phyloP scores from a whole-genome alignment of 2,113 vertebrate species.

The Procavia capensis region DNA sequence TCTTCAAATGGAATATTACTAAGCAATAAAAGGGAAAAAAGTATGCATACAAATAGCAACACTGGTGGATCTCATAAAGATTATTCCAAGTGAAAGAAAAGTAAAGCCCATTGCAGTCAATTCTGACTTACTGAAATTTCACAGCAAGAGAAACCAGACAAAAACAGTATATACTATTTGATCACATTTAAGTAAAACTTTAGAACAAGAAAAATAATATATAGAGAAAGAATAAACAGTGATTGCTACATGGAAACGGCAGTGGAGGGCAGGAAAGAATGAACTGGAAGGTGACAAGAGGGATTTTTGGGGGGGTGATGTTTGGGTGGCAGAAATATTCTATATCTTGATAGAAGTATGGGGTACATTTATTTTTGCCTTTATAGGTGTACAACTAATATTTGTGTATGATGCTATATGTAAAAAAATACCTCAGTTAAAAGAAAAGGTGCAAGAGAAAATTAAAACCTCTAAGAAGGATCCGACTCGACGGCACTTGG shows the following conservation, averaged over 20 bases:
- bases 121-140: too few species aligned
- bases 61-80: not conserved
- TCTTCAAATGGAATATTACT: not conserved
- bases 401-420: not conserved
- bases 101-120: too few species aligned
- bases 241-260: not conserved
- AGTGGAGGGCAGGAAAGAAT: not conserved
- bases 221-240: not conserved
- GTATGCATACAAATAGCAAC: not conserved
- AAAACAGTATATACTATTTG: too few species aligned
- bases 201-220: not conserved
- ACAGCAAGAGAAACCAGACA: too few species aligned
- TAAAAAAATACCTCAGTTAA: not conserved
- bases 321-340: not conserved
- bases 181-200: not conserved
- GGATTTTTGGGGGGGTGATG: not conserved
- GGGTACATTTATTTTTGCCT: not conserved
- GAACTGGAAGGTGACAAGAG: not conserved
- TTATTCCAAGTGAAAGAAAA: too few species aligned
- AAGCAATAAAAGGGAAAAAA: not conserved
- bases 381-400: not conserved
- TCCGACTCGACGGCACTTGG: too few species aligned
- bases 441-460: not conserved
- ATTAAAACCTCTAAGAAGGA: not conserved
- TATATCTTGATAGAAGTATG: not conserved